These are phyloP conservation scores for Antheraea pernyi DNA, from an alignment of 1,140 invertebrate genomes.

Conservation along the genomic window DNA sequence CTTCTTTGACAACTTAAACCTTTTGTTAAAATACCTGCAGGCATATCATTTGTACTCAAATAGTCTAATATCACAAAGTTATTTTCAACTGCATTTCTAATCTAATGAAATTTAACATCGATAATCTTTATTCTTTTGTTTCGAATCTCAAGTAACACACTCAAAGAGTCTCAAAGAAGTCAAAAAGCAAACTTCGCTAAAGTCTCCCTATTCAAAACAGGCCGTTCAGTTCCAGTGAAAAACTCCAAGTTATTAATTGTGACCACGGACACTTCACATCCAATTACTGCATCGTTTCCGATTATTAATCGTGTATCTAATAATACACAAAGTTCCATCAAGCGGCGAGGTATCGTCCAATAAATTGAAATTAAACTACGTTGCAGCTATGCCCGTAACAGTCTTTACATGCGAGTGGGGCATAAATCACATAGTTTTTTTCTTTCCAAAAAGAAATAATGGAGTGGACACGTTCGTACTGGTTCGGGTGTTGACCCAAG, in stretches of 20 bases:
- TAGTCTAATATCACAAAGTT: too few species aligned
- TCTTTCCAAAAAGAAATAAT: conserved; percentile 66
- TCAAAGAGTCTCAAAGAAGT: too few species aligned
- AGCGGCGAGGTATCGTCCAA: conserved; percentile 42
- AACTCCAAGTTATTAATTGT: not conserved
- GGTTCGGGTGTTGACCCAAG: conserved; percentile 33
- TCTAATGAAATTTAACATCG: too few species aligned
- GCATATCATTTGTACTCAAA: too few species aligned
- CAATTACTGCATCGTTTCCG: conserved; percentile 25
- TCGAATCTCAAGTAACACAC: too few species aligned
- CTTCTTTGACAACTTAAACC: too few species aligned
- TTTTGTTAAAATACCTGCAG: too few species aligned
- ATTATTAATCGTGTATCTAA: conserved; percentile 49
- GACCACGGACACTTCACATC: not conserved
- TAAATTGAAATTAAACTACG: conserved; percentile 76
- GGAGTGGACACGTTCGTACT: conserved; percentile 47
- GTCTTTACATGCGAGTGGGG: conserved; percentile 51
- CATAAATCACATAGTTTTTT: conserved; percentile 67
- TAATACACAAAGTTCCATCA: conserved; percentile 34
- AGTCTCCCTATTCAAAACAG: too few species aligned
- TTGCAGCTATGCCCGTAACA: conserved; percentile 40
- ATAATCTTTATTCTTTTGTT: too few species aligned
- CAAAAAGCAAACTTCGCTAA: too few species aligned
- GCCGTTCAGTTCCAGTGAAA: too few species aligned
- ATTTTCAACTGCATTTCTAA: too few species aligned